These are phyloP conservation scores for Bostrychus sinensis DNA, from an alignment of 2,113 vertebrate species.

Conservation along the genomic window DNA sequence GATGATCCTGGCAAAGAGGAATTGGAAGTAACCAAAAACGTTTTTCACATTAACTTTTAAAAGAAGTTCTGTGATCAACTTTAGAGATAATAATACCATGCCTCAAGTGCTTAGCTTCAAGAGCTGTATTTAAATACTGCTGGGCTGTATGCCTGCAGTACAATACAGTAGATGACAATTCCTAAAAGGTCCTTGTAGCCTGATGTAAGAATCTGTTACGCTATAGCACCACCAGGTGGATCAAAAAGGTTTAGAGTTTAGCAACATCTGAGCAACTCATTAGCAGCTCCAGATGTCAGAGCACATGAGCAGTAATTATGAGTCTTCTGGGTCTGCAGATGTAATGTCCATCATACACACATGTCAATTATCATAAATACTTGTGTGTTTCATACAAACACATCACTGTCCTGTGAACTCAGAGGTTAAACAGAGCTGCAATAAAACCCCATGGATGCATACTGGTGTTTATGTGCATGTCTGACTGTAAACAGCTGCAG, in stretches of 20 bases:
- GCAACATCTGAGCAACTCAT: not conserved
- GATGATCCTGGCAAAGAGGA: constrained; percentile 55
- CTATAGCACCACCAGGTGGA: constrained; percentile 69
- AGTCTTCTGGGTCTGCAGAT: not conserved
- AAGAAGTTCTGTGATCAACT: not conserved
- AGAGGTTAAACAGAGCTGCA: not conserved
- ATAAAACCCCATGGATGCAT: not conserved
- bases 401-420: not conserved
- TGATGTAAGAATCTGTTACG: constrained; percentile 29
- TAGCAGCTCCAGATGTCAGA: not conserved
- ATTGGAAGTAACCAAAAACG: constrained; percentile 6
- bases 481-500: not conserved
- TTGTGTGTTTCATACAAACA: not conserved
- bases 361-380: not conserved
- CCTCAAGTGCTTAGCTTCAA: constrained; percentile 12
- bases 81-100: not conserved
- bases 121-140: not conserved
- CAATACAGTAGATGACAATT: not conserved
- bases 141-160: not conserved
- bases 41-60: constrained; percentile 3
- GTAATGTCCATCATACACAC: not conserved
- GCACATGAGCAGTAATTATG: not conserved
- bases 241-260: not conserved
- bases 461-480: not conserved
- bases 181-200: not conserved